Evolutionary conservation across 37 sponge, comb jelly and placozoan genomes (phyloP), one percentile per base, ranked within the genome.

Genomic region (Trichoplax adhaerens): DNA sequence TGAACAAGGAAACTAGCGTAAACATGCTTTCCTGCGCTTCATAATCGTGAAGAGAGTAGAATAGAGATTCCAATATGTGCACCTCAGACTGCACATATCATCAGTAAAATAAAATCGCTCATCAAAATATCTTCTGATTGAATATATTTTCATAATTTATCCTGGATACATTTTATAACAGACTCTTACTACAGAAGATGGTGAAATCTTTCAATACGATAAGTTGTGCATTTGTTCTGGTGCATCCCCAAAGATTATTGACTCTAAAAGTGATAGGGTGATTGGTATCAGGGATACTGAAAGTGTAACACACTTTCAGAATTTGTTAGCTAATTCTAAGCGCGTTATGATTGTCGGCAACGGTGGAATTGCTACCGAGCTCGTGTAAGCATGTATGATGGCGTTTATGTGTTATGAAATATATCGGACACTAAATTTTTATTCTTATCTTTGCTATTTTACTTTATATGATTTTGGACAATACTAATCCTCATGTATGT

Each of bases 331-430:
- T n/a, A 58, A 65, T 71, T 78, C 94, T 3, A 64, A 82, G 63
- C 70, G 90, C 4, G 79, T 97, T 48, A 62, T 92, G 3, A 80
- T 97, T 3, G 81, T 97, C 7, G 99, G 99, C 29, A 97, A 97
- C 75, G 99, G 99, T 56, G 99, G 99, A 5, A 97, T 97, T 60
- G 99, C 99, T 6, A 86, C 82, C 52, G 99, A 97, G 67, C 70
- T 97, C 54, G 99, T 90, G 86, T 97, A 57, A 73, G 95, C 79
- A 2, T 48, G 48, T 6, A 6, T 12, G 6, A 50, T 7, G 46
- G 68, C 68, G 48, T 6, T 66, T 49, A 6, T 7, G 5, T 3
- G 50, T 57, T 12, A 49, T 72, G 8, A 57, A 50, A 72, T 55
- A 49, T 51, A 3, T 10, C 3, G 2, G 50, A 57, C 58, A 72